Base-by-base conservation (phyloP, 2,797 vertebrate genomes). In the Zalophus californianus region DNA sequence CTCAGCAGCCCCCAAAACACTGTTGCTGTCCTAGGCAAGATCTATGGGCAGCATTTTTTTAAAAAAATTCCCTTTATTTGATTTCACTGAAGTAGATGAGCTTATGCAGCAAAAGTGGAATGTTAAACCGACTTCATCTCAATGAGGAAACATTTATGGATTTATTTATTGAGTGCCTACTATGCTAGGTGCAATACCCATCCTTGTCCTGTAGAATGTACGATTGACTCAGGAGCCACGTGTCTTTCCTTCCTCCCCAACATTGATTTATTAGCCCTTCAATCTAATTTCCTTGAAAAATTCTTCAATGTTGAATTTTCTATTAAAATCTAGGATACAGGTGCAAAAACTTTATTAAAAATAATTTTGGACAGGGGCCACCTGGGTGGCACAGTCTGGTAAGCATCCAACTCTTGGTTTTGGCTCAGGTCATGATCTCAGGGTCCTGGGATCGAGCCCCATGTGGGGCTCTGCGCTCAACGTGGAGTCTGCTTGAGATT, bases 231-330 rank as follows among this genome's bases (percentile, higher is more conserved):
- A 75, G 58, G 35, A 88, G n/a, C 64, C 35, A 12, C 5, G 0
- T 64, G 9, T n/a, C 48, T 83, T 82, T 56, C 44, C n/a, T 64
- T 79, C n/a, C 23, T 79, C 11, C 0, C 14, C 38, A 86, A 32
- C 16, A 2, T 78, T 88, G 27, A 84, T 62, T 79, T 64, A 66
- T 83, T 85, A 95, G 2, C 7, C 38, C 78, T 87, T 77, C 52
- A 60, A 32, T 48, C 10, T 78, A 56, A 78, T 70, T 93, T 96
- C 92, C n/a, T 91, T 64, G 52, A 78, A 92, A 89, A 96, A 90
- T 87, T 38, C 50, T 93, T 90, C 66, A 41, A 35, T 92, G 54
- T 75, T 97, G 66, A 54, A 60, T 90, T 88, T 86, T 92, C 72
- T 96, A 18, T 44, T 50, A 35, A 91, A 91, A 84, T 21, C 8